Evolutionary conservation across 2,888 invertebrate species (phyloP).

Genomic region (Torymus auratus): DNA sequence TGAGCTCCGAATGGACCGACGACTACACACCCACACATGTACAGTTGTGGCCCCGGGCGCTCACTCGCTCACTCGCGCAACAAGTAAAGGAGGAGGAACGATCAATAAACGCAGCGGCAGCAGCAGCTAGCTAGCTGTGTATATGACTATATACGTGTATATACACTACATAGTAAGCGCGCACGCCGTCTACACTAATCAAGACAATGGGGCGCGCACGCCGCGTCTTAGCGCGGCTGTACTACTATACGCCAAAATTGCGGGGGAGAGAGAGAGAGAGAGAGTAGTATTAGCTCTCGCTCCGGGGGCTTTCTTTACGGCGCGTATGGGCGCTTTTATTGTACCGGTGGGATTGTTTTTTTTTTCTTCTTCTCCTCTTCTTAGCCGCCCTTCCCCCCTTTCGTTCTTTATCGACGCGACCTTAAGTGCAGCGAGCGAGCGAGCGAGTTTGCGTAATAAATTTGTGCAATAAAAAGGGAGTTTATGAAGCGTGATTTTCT

Average conservation of each 20-base stretch:
- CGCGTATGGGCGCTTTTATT: conserved; percentile 47
- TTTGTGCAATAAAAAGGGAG: conserved; percentile 40
- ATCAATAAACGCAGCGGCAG: conserved; percentile 65
- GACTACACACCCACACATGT: background rate
- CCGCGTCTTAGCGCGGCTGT: conserved; percentile 2
- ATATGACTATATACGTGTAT: conserved; percentile 63
- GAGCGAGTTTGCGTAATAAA: conserved; percentile 50
- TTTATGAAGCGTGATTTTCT: conserved; percentile 51
- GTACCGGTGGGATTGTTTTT: conserved; percentile 37
- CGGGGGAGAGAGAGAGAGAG: background rate
- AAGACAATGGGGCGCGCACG: conserved; percentile 25
- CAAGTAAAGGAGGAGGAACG: conserved; percentile 70
- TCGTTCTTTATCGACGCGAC: conserved; percentile 46
- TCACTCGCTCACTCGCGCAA: conserved; percentile 64
- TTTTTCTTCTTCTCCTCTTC: conserved; percentile 3
- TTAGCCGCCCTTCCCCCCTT: background rate
- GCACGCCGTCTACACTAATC: conserved; percentile 25
- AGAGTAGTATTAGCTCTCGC: conserved; percentile 20
- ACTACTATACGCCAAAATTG: conserved; percentile 24
- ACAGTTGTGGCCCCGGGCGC: conserved; percentile 58
- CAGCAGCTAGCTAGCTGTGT: conserved; percentile 68
- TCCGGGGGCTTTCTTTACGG: conserved; percentile 1
- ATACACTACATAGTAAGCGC: background rate
- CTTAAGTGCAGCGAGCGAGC: conserved; percentile 39
- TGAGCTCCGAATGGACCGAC: no score